Evolutionary conservation across 2,797 vertebrate genomes (phyloP).

Genomic region (Danio albolineatus): DNA sequence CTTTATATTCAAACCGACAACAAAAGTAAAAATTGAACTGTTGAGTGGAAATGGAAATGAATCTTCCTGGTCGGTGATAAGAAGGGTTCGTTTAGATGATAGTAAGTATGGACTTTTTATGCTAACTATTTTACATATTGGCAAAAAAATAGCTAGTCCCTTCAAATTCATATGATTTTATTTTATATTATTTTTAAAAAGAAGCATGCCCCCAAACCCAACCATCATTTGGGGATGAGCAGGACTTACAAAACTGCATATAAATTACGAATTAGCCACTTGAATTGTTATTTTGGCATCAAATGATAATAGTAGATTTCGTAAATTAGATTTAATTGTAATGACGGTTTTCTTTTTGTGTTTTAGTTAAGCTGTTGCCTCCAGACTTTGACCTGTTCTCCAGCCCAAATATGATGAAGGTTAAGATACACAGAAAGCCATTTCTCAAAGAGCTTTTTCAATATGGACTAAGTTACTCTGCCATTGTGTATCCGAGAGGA

Average conservation of each 20-base stretch:
- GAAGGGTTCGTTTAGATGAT: conserved; percentile 40
- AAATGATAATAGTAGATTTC: too few relatives aligned
- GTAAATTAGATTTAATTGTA: neutral
- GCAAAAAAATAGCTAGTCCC: too few relatives aligned
- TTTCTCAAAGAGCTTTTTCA: conserved; percentile 66
- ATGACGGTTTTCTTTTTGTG: neutral
- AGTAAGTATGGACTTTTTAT: conserved; percentile 66
- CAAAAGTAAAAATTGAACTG: conserved; percentile 65
- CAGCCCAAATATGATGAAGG: conserved; percentile 66
- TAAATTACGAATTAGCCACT: too few relatives aligned
- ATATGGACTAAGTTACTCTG: conserved; percentile 67
- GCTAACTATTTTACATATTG: neutral
- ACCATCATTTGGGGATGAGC: too few relatives aligned
- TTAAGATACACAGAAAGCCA: conserved; percentile 70
- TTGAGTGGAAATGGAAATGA: neutral
- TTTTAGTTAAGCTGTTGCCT: conserved; percentile 68
- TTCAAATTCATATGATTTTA: too few relatives aligned
- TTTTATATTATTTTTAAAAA: too few relatives aligned
- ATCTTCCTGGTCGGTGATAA: neutral
- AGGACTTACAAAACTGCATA: too few relatives aligned
- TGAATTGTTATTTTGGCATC: too few relatives aligned
- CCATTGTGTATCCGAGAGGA: conserved; percentile 66
- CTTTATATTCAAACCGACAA: rapidly evolving
- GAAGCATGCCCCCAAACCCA: too few relatives aligned
- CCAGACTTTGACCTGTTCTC: conserved; percentile 72